Evolutionary conservation across 2,888 invertebrate species (phyloP).

Genomic region (Beris morrisii): DNA sequence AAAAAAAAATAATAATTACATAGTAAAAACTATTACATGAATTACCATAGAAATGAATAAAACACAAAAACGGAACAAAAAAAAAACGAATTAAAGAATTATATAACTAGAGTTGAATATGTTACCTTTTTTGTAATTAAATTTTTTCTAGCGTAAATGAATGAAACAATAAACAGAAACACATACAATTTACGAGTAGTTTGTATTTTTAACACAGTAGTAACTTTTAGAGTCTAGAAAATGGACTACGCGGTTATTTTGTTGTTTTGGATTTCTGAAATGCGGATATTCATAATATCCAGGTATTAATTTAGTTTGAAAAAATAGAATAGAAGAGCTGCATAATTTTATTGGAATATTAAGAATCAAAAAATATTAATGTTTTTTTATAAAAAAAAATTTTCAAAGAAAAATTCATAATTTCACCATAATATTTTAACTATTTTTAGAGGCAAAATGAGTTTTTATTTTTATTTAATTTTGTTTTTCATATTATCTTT

Average conservation of each 20-base stretch:
- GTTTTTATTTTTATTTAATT: too few relatives aligned
- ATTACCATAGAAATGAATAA: conserved; percentile 27
- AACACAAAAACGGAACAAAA: conserved; percentile 30
- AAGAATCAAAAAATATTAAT: too few relatives aligned
- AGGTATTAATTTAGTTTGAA: too few relatives aligned
- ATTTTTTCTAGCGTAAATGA: conserved; percentile 37
- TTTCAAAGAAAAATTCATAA: too few relatives aligned
- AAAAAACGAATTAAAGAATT: conserved; percentile 26
- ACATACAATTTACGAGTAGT: conserved; percentile 19
- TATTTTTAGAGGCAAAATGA: too few relatives aligned
- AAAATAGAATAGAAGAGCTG: too few relatives aligned
- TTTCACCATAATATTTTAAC: too few relatives aligned
- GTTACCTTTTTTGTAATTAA: conserved; percentile 39
- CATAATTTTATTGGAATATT: too few relatives aligned
- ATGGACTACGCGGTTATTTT: background rate
- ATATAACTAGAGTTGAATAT: conserved; percentile 37
- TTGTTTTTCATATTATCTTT: too few relatives aligned
- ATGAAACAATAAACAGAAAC: conserved; percentile 28
- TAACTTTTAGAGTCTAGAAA: conserved; percentile 4
- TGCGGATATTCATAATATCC: too few relatives aligned
- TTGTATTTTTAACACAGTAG: conserved; percentile 15
- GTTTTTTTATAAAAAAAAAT: background rate
- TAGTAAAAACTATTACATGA: conserved; percentile 28
- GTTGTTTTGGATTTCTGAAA: background rate
- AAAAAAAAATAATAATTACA: background rate